Conservation (phyloP, 2,888 invertebrate genomes). For the Athalia rosae region DNA sequence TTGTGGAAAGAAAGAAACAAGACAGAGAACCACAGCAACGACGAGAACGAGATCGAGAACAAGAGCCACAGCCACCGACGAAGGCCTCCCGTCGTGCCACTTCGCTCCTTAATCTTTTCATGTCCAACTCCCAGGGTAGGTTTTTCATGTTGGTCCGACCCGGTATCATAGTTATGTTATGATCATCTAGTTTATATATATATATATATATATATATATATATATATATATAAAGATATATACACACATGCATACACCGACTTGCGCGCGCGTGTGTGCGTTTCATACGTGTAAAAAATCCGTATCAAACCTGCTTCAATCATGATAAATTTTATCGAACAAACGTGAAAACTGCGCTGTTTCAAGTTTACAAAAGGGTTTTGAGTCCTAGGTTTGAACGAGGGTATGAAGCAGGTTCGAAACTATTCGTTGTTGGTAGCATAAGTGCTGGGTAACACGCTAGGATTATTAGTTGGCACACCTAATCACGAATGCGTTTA, state of each 20-base stretch:
- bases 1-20: conserved; percentile 64
- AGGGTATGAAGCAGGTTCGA: conserved; percentile 30
- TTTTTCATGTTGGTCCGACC: conserved; percentile 46
- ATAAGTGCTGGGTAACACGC: conserved; percentile 35
- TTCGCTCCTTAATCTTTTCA: conserved; percentile 95
- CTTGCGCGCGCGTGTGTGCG: too few relatives aligned
- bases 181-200: neutral
- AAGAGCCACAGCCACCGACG: conserved; percentile 68
- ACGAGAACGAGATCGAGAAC: conserved; percentile 62
- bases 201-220: neutral
- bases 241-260: too few relatives aligned
- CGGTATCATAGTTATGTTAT: conserved; percentile 1
- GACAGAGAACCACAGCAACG: conserved; percentile 62
- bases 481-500: conserved; percentile 40
- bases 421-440: neutral
- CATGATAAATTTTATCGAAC: too few relatives aligned
- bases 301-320: conserved; percentile 34
- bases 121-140: conserved; percentile 95
- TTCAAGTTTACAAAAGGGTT: neutral
- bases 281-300: too few relatives aligned
- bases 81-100: conserved; percentile 94
- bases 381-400: neutral
- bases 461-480: conserved; percentile 33
- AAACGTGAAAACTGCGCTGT: too few relatives aligned
- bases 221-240: neutral